Evolutionary conservation across 1,140 invertebrate species (phyloP), one percentile per base, ranked within the genome.

Genomic region (Drosophila sechellia): DNA sequence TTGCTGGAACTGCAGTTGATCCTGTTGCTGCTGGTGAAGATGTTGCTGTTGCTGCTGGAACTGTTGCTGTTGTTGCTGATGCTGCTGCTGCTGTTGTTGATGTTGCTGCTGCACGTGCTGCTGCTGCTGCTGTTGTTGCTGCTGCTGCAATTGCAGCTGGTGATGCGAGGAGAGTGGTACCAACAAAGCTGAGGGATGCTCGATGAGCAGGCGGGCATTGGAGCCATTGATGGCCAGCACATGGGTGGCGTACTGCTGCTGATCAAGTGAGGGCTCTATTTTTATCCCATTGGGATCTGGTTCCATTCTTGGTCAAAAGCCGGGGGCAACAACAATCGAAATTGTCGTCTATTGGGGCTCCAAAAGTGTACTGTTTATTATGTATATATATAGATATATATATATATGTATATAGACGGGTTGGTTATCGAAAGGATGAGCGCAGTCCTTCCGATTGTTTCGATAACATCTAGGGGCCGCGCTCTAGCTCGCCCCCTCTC

Each of bases 231-330:
- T 83, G 77, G 90, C 80, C 59, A 91, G 68, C 63, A 91, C 69
- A 89, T 91, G 90, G 40, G 90, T 89, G 22, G 90, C 80, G 83
- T 91, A 90, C 43, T 90, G 86, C 60, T 89, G 83, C 59, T 90
- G 90, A 77, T 91, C 90, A 77, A 91, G 79, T 81, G 90, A 76
- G 56, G 90, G 90, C 79, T 91, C 90, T 81, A 91, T 89, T 86
- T 91, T 91, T 86, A 91, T 91, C 90, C 90, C 90, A 91, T 91
- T 91, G 86, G 90, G 90, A 91, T 91, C 85, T 90, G 90, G 87
- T 91, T 91, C 90, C 90, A 91, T 91, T 91, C 90, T 91, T 91
- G 77, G 70, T 72, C 64, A 74, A 84, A 35, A 85, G 69, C 77
- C 85, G 68, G 65, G 46, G 48, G 48, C 25, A 87, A 87, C 83